Evolutionary conservation across 2,113 vertebrate species (phyloP).

Genomic region (Hystrix brachyura): DNA sequence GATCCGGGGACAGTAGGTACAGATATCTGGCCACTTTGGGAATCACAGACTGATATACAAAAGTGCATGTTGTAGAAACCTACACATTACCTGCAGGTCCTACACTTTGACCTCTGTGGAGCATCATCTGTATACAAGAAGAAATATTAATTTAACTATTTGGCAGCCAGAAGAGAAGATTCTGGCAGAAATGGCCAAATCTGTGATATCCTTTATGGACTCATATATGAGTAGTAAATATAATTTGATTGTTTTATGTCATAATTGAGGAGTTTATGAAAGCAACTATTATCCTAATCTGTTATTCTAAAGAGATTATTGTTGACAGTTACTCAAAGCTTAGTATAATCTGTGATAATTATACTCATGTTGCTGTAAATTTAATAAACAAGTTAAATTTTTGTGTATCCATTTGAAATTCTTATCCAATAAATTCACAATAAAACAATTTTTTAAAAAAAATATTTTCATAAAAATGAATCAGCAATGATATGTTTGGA

Average conservation of each 20-base stretch:
- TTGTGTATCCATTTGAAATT: neutral
- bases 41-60: neutral
- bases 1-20: neutral
- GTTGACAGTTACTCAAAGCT: neutral
- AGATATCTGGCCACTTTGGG: neutral
- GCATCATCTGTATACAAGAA: fast-evolving
- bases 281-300: neutral
- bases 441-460: neutral
- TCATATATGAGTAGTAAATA: neutral
- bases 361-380: neutral
- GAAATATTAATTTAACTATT: neutral
- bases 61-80: neutral
- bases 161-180: neutral
- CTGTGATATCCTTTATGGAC: neutral
- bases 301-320: neutral
- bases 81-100: neutral
- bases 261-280: neutral
- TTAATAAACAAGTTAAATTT: neutral
- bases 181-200: neutral
- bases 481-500: neutral
- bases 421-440: neutral
- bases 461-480: neutral
- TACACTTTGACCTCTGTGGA: neutral
- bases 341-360: neutral
- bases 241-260: neutral